phyloP scores from a whole-genome alignment of 2,113 vertebrate species.

The Lycaon pictus region DNA sequence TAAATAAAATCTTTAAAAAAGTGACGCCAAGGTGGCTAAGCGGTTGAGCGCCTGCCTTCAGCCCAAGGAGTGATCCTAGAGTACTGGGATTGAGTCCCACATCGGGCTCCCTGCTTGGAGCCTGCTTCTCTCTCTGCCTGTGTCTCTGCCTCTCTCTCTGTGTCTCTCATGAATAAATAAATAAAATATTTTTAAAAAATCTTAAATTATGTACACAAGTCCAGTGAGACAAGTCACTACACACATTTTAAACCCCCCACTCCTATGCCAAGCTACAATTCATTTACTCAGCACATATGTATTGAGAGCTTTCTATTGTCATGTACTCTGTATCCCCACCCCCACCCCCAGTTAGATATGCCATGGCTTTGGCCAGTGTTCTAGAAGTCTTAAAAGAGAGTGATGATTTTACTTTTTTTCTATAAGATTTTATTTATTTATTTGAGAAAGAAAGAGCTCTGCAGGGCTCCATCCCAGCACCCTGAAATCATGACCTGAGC shows the following conservation, averaged over 20 bases:
- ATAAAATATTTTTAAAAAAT: too few relatives aligned
- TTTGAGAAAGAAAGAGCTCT: neutral
- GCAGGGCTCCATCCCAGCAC: neutral
- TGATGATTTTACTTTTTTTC: neutral
- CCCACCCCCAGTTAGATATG: neutral
- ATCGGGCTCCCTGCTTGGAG: too few relatives aligned
- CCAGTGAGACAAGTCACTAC: neutral
- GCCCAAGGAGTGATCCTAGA: too few relatives aligned
- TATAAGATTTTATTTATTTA: neutral
- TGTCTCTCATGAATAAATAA: too few relatives aligned
- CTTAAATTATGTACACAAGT: neutral
- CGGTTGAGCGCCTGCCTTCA: too few relatives aligned
- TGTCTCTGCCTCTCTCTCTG: too few relatives aligned
- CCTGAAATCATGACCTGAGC: neutral
- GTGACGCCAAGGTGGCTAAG: too few relatives aligned
- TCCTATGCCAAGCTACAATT: neutral
- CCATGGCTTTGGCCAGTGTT: neutral
- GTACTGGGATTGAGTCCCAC: too few relatives aligned
- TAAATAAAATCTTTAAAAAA: too few relatives aligned
- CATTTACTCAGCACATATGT: neutral
- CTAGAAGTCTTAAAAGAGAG: neutral
- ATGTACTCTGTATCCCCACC: neutral
- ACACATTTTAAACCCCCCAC: neutral
- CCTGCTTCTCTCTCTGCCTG: too few relatives aligned
- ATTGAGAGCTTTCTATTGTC: neutral